Evolutionary conservation across 2,888 invertebrate species (phyloP), one percentile per base, ranked within the genome.

Genomic region (Perizoma affinitatum): DNA sequence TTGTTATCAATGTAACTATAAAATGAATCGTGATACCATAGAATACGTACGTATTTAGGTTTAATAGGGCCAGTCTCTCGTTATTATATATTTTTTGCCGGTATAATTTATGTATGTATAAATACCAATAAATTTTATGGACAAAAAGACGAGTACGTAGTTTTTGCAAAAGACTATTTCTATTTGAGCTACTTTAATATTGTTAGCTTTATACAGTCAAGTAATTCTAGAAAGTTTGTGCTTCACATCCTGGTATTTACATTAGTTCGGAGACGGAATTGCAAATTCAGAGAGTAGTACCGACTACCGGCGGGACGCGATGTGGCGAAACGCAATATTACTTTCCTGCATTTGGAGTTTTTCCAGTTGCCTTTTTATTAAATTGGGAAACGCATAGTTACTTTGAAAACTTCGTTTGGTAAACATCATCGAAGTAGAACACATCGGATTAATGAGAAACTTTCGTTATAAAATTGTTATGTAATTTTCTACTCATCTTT

Each of bases 281-380:
- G 63, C 55, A 65, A 62, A 63, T 54, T 50, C 66, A 45, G 42
- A 57, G 51, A 50, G 58, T 57, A 34, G 43, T 58, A 53, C 9
- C 42, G 22, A 57, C 55, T 33, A 22, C 35, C 47, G 40, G 53
- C 22, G 10, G 38, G 43, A 48, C 41, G 50, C 35, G 45, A 44
- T 58, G 59, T 60, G 58, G 53, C 42, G 51, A 52, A 61, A 65
- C 52, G 65, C 58, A 70, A 65, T 68, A 69, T 62, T 65, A 67
- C 66, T 65, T 66, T 64, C 66, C 58, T 63, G 63, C 67, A 70
- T 71, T 74, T 72, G 72, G 72, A 71, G 58, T 58, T 65, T 71
- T 67, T 73, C 72, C 72, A 71, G 60, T 62, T 53, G 52, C 54
- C 49, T 69, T 71, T 73, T 67, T 71, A 68, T 44, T 55, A 61